A percentile compares a stretch with the other conserved stretches of the same genome.
phyloP scores from a whole-genome alignment of 2,888 invertebrate species.

The Ptilodon capucinus region DNA sequence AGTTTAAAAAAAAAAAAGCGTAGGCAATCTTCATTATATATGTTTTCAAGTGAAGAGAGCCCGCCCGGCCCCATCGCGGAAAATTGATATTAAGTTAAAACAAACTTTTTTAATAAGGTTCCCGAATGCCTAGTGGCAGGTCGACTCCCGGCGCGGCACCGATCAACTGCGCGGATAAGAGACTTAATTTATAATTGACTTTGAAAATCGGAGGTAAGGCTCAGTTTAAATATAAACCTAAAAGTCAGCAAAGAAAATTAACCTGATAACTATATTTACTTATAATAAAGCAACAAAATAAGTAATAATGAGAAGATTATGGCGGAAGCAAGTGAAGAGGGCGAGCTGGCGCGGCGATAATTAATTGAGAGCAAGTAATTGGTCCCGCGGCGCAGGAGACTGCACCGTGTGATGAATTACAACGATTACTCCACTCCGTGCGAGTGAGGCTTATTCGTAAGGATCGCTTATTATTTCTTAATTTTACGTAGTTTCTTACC shows the following conservation, averaged over 20 bases:
- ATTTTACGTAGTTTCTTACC: background rate
- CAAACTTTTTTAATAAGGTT: constrained; percentile 1
- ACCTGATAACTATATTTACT: too few relatives aligned
- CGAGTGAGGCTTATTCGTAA: background rate
- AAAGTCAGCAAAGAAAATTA: too few relatives aligned
- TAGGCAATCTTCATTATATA: background rate
- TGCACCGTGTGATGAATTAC: background rate
- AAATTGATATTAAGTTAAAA: background rate
- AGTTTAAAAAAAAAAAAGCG: background rate
- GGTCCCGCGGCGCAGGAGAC: background rate
- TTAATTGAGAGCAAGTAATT: background rate
- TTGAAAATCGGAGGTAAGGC: background rate
- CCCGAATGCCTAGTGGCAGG: background rate
- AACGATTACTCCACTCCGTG: background rate
- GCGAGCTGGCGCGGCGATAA: background rate
- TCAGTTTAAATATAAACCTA: too few relatives aligned
- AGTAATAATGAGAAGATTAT: background rate
- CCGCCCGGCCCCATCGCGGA: background rate
- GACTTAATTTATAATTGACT: background rate
- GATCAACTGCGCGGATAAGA: background rate
- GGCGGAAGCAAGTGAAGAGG: background rate
- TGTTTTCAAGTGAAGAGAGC: background rate
- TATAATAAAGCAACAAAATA: background rate
- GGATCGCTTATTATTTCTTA: background rate
- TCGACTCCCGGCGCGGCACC: background rate